Conservation (phyloP, 2,113 vertebrate species). For the Ceratotherium simum region DNA sequence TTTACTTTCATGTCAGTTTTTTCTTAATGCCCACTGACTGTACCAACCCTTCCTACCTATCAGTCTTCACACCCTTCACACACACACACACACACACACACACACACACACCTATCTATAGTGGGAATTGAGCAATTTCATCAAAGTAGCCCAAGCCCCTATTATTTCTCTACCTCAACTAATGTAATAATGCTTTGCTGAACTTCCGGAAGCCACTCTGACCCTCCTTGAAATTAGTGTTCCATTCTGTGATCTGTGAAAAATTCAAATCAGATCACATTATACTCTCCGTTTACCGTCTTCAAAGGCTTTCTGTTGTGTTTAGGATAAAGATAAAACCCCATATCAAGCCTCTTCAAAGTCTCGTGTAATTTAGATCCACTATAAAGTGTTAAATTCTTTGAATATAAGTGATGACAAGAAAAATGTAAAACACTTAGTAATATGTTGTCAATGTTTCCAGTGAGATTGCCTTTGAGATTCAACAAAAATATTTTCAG, state of each 20-base stretch:
- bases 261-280: not conserved
- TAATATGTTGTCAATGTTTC: not conserved
- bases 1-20: not conserved
- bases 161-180: not conserved
- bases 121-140: not conserved
- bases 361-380: not conserved
- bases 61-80: not conserved
- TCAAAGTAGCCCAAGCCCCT: not conserved
- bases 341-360: not conserved
- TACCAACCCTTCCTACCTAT: not conserved
- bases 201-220: not conserved
- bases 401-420: not conserved
- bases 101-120: not conserved
- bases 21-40: not conserved
- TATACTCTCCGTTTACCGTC: not conserved
- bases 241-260: not conserved
- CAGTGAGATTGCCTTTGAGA: not conserved
- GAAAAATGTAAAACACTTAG: not conserved
- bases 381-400: not conserved
- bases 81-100: not conserved
- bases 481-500: not conserved
- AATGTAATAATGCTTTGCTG: not conserved
- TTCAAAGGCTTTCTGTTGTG: not conserved
- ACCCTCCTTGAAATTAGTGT: not conserved
- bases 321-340: not conserved